phyloP scores from a whole-genome alignment of 2,888 invertebrate species.

The Branchipolynoe longqiensis region DNA sequence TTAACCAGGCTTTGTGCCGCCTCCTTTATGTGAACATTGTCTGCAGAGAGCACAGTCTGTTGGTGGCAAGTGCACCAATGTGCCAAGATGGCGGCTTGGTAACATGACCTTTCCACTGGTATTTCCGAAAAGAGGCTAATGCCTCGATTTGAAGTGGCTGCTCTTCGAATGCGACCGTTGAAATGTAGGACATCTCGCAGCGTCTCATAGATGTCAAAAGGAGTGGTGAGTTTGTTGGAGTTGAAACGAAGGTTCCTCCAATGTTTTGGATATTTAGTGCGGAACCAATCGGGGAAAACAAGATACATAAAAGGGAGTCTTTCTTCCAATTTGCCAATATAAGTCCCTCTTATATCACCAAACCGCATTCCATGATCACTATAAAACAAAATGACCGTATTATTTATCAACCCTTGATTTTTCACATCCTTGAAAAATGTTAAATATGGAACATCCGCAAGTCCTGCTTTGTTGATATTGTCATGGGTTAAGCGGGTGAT shows the following conservation, averaged over 20 bases:
- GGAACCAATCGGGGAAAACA: conserved; percentile 88
- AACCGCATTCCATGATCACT: conserved; percentile 96
- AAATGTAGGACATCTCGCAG: conserved; percentile 84
- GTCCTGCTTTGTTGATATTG: conserved; percentile 88
- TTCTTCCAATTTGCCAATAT: conserved; percentile 90
- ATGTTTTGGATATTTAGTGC: conserved; percentile 84
- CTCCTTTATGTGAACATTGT: conserved; percentile 84
- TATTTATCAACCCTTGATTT: conserved; percentile 71
- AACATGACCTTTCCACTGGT: conserved; percentile 88
- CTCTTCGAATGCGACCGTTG: conserved; percentile 16
- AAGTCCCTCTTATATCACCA: conserved; percentile 91
- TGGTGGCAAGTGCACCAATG: conserved; percentile 95
- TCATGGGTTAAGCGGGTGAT: conserved; percentile 92
- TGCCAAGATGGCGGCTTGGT: conserved; percentile 88
- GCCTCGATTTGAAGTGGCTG: conserved; percentile 66
- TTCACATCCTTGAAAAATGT: conserved; percentile 84
- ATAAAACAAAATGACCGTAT: conserved; percentile 82
- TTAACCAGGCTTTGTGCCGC: conserved; percentile 85
- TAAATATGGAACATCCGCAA: conserved; percentile 87
- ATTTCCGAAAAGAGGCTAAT: conserved; percentile 89
- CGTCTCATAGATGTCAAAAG: conserved; percentile 92
- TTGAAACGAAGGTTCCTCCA: conserved; percentile 86
- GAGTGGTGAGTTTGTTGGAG: conserved; percentile 87
- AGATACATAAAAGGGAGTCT: conserved; percentile 91
- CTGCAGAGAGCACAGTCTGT: conserved; percentile 84